A percentile compares a stretch with the other conserved stretches of the same genome.
Evolutionary conservation across 2,797 vertebrate species (phyloP).

Genomic region (Xenopus petersii): DNA sequence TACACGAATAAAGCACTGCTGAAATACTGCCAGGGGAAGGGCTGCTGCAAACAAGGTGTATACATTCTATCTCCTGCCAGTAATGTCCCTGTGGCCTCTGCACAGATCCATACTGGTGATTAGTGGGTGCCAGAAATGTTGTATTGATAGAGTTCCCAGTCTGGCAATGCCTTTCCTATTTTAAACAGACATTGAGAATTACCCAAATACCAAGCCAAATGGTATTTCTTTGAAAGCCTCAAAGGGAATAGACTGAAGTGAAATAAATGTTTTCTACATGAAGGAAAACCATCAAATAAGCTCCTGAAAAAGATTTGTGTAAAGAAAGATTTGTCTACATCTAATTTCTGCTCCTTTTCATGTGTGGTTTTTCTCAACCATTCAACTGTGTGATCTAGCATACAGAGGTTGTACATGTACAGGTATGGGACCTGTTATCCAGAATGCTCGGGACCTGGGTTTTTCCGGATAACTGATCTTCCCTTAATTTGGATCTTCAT

Average conservation of each 20-base stretch:
- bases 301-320: too few species aligned
- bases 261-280: not conserved
- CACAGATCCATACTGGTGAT: conserved; percentile 67
- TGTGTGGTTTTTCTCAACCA: too few species aligned
- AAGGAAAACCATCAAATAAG: not conserved
- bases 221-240: not conserved
- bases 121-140: conserved; percentile 66
- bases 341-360: too few species aligned
- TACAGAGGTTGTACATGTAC: too few species aligned
- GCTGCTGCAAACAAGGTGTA: conserved; percentile 67
- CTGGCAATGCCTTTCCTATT: conserved; percentile 17
- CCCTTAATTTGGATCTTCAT: too few species aligned
- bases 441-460: too few species aligned
- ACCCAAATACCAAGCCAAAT: not conserved
- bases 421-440: too few species aligned
- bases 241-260: not conserved
- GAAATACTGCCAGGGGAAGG: conserved; percentile 66
- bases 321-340: too few species aligned
- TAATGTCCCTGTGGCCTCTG: conserved; percentile 64
- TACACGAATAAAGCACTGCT: conserved; percentile 69
- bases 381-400: too few species aligned
- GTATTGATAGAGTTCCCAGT: conserved; percentile 68
- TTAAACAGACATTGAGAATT: not conserved
- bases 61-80: conserved; percentile 68
- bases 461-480: too few species aligned